Conservation (phyloP, 2,888 invertebrate species). For the Drosophila koepferae region DNA sequence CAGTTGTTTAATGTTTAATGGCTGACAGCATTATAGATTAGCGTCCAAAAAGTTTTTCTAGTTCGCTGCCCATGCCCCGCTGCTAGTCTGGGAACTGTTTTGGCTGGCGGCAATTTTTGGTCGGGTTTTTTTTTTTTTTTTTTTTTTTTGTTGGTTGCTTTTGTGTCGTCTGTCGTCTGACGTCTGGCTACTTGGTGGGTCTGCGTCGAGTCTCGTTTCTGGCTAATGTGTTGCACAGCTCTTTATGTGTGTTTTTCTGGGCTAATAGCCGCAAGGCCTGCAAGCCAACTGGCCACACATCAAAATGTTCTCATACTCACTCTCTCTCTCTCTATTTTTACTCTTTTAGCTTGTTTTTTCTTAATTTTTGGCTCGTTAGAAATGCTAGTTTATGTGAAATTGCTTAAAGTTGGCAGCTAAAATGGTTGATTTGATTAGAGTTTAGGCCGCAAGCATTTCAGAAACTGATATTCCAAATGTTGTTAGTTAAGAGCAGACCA, state of each 20-base stretch:
- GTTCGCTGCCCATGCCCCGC: conserved; percentile 27
- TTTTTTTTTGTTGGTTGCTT: conserved; percentile 33
- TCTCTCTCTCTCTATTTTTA: neutral
- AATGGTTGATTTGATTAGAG: conserved; percentile 40
- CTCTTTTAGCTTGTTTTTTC: conserved; percentile 12
- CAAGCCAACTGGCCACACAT: conserved; percentile 39
- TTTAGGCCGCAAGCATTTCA: conserved; percentile 18
- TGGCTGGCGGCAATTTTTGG: conserved; percentile 61
- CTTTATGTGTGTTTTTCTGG: conserved; percentile 71
- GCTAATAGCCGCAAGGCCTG: conserved; percentile 70
- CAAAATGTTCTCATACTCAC: conserved; percentile 12
- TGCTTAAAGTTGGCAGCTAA: conserved; percentile 48
- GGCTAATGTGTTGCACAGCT: conserved; percentile 67
- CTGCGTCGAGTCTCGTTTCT: conserved; percentile 35
- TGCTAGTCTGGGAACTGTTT: conserved; percentile 66
- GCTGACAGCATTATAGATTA: conserved; percentile 80
- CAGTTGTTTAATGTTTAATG: conserved; percentile 79
- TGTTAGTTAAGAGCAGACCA: neutral
- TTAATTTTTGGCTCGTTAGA: conserved; percentile 69
- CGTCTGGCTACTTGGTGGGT: conserved; percentile 69
- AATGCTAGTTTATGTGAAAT: conserved; percentile 53
- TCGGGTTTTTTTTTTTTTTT: neutral
- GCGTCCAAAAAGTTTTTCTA: conserved; percentile 72
- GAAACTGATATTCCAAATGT: neutral
- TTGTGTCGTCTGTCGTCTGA: conserved; percentile 30